Evolutionary conservation across 2,888 invertebrate genomes (phyloP).

Genomic region (Calliopum simillimum): DNA sequence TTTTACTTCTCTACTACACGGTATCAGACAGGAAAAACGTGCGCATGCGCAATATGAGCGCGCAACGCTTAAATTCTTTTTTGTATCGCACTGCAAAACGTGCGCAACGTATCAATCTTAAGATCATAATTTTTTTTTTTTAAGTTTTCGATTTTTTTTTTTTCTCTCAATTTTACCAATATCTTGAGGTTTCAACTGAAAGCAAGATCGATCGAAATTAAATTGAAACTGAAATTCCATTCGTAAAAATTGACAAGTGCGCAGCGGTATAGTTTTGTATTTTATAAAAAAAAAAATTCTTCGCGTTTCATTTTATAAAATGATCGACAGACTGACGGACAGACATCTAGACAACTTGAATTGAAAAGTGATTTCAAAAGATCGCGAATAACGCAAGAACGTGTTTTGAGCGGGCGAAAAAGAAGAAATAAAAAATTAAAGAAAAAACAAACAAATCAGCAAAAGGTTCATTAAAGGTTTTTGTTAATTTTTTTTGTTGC

Average conservation of each 20-base stretch:
- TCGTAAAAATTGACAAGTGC: slow-evolving; percentile 63
- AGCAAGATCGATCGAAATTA: slow-evolving; percentile 63
- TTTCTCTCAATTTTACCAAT: slow-evolving; percentile 32
- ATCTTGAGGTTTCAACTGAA: slow-evolving; percentile 22
- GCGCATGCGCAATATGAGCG: slow-evolving; percentile 43
- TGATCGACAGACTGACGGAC: slow-evolving; percentile 37
- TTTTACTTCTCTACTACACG: slow-evolving; percentile 3
- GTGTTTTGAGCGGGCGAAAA: not conserved
- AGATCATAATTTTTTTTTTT: slow-evolving; percentile 48
- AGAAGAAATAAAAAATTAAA: not conserved
- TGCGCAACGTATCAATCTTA: slow-evolving; percentile 64
- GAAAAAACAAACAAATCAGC: not conserved
- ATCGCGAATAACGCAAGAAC: slow-evolving; percentile 24
- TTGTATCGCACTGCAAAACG: slow-evolving; percentile 49
- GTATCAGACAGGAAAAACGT: slow-evolving; percentile 34
- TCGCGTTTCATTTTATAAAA: slow-evolving; percentile 35
- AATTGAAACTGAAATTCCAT: slow-evolving; percentile 61
- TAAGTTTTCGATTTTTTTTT: slow-evolving; percentile 33
- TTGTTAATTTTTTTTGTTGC: slow-evolving; percentile 52
- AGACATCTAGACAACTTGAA: slow-evolving; percentile 22
- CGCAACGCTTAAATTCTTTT: slow-evolving; percentile 1
- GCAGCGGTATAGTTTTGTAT: slow-evolving; percentile 52
- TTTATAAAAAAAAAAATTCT: slow-evolving; percentile 33
- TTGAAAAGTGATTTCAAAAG: slow-evolving; percentile 19
- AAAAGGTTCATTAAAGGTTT: slow-evolving; percentile 38